Evolutionary conservation across 2,797 vertebrate genomes (phyloP), one percentile per base, ranked within the genome.

Genomic region (Ceryle rudis): DNA sequence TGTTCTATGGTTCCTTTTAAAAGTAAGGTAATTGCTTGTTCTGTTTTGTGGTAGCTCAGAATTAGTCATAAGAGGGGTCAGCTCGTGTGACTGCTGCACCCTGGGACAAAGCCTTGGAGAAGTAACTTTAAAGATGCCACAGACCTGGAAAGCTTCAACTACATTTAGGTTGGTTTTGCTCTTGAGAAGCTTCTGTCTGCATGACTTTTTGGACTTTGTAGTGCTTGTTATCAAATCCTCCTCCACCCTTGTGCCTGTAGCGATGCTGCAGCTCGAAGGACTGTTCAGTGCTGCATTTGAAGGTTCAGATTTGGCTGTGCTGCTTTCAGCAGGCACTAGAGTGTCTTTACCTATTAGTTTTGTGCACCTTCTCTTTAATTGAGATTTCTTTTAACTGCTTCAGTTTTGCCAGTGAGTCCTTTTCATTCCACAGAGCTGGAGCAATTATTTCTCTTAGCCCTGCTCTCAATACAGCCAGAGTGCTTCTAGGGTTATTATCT

Each of bases 401-500:
- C 77, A 7, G 70, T 96, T 97, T 96, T 31, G 51, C 93, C 94
- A 72, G 2, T 66, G 78, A 94, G 84, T 96, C 90, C 74, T 94
- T 97, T 97, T 91, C 73, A 75, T 94, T 97, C 93, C 46, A 62
- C 37, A 62, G 19, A 44, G 72, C 69, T 35, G 31, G 84, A 97
- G 96, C 95, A 97, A 95, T 97, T 98, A 97, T 90, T 97, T 97
- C 93, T 96, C 87, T 91, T 97, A 96, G 96, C 88, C 92, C 37
- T 91, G 82, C 73, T 93, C 86, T 95, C 97, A 94, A 91, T 97
- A 85, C 35, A 95, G 94, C 86, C 3, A 0, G 86, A 96, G 91
- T 96, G 91, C 96, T 96, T 94, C 89, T 94, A 64, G 91, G 92
- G 95, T 97, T 96, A 75, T 96, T 94, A 97, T 96, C 93, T 96